Conservation (phyloP, 1,140 invertebrate genomes). For the Eurytemora carolleeae region DNA sequence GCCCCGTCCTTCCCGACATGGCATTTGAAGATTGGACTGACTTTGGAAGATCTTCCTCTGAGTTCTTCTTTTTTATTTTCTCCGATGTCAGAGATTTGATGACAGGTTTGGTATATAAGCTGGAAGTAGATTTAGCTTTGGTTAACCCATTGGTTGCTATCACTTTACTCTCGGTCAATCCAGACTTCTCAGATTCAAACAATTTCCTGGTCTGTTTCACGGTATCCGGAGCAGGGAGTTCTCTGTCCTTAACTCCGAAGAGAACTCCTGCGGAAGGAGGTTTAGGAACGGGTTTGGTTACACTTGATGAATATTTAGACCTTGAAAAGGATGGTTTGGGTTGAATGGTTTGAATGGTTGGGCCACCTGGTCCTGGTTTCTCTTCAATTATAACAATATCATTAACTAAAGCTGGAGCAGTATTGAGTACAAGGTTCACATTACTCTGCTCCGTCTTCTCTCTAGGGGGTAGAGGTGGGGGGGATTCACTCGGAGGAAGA, state of each 20-base stretch:
- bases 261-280: background rate
- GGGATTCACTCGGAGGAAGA: background rate
- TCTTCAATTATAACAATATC: background rate
- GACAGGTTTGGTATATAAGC: constrained; percentile 1
- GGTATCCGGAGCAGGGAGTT: constrained; percentile 11
- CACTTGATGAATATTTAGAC: too few relatives aligned
- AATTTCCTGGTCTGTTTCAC: constrained; percentile 12
- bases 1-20: too few relatives aligned
- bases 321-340: too few relatives aligned
- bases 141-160: background rate
- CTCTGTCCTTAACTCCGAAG: constrained; percentile 6
- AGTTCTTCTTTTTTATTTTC: too few relatives aligned
- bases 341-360: too few relatives aligned
- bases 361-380: too few relatives aligned
- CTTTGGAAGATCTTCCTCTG: too few relatives aligned
- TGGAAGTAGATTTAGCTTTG: constrained; percentile 5
- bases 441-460: too few relatives aligned
- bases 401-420: background rate
- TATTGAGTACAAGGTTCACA: background rate
- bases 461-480: background rate
- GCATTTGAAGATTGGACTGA: too few relatives aligned
- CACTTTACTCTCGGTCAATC: background rate
- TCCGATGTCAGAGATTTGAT: too few relatives aligned
- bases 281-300: too few relatives aligned
- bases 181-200: background rate